A percentile compares a stretch with the other conserved stretches of the same genome.
Conservation (phyloP, 2,797 vertebrate genomes). For the Anolis apletophallus region DNA sequence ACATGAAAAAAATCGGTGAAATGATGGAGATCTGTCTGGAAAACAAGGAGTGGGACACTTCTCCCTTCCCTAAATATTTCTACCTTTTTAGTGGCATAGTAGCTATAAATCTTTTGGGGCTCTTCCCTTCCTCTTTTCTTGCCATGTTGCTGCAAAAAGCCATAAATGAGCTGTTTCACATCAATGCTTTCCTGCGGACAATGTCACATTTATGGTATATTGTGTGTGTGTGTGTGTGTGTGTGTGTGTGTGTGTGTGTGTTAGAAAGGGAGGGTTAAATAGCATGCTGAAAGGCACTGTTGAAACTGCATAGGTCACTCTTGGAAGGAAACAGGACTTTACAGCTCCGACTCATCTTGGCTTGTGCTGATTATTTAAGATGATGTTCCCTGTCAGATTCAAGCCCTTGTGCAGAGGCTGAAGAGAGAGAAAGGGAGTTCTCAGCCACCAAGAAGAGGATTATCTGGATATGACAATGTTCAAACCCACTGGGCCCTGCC, state of each 20-base stretch:
- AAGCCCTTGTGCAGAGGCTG: slow-evolving; percentile 61
- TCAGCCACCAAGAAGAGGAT: slow-evolving; percentile 70
- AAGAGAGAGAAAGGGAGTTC: slow-evolving; percentile 57
- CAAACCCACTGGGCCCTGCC: slow-evolving; percentile 73
- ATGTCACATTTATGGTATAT: slow-evolving; percentile 8
- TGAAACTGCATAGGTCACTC: slow-evolving; percentile 62
- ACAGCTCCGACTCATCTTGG: slow-evolving; percentile 68
- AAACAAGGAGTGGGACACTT: no score
- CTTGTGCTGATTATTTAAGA: slow-evolving; percentile 73
- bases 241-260: neutral
- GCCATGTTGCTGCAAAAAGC: neutral
- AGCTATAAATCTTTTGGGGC: neutral
- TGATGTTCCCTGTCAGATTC: slow-evolving; percentile 69
- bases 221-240: neutral
- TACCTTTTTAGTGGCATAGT: no score
- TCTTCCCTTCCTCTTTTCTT: neutral
- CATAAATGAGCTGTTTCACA: neutral
- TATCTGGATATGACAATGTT: slow-evolving; percentile 69
- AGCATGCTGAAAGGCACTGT: slow-evolving; percentile 54
- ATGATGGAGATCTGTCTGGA: no score
- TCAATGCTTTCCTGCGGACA: neutral
- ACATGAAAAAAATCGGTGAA: no score
- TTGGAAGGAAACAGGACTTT: slow-evolving; percentile 66
- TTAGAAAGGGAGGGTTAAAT: neutral
- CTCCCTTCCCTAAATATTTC: no score